Conservation (phyloP, 64 coral and sea anemone genomes). For the Montipora cactus region DNA sequence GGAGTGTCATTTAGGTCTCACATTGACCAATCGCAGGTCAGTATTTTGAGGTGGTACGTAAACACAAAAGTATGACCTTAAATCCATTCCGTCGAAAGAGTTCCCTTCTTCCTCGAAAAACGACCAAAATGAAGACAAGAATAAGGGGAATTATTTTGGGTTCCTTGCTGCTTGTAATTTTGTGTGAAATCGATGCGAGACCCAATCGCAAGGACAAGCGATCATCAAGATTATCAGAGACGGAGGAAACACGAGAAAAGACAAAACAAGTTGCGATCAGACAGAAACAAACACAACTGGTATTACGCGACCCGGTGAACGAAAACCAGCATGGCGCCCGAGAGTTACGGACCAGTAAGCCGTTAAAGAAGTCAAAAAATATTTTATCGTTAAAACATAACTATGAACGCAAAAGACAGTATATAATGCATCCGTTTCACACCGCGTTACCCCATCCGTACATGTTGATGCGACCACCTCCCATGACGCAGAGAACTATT, state of each 20-base stretch:
- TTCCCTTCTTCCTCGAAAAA: neutral
- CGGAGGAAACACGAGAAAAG: neutral
- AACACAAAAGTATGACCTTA: constrained; percentile 28
- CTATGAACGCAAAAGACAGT: constrained; percentile 92
- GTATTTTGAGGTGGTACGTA: constrained; percentile 31
- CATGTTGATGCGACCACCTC: constrained; percentile 93
- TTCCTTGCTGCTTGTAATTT: neutral
- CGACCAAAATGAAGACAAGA: constrained; percentile 8
- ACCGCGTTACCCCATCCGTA: constrained; percentile 59
- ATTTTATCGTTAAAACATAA: constrained; percentile 24
- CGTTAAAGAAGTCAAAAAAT: constrained; percentile 7
- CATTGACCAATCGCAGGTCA: constrained; percentile 23
- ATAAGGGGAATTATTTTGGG: constrained; percentile 10
- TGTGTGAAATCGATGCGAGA: constrained; percentile 8
- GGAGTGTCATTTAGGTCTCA: constrained; percentile 8
- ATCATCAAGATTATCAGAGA: neutral
- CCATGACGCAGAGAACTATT: constrained; percentile 96
- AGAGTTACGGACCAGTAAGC: neutral
- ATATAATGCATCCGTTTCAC: constrained; percentile 80
- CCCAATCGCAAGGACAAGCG: neutral
- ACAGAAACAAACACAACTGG: constrained; percentile 27
- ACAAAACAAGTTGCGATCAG: constrained; percentile 21
- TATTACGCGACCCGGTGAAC: constrained; percentile 1
- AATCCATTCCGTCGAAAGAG: neutral
- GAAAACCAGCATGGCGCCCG: neutral